A percentile compares a stretch with the other conserved stretches of the same genome.
Conservation (phyloP, 2,888 invertebrate species). For the Phymatocera aterrima region DNA sequence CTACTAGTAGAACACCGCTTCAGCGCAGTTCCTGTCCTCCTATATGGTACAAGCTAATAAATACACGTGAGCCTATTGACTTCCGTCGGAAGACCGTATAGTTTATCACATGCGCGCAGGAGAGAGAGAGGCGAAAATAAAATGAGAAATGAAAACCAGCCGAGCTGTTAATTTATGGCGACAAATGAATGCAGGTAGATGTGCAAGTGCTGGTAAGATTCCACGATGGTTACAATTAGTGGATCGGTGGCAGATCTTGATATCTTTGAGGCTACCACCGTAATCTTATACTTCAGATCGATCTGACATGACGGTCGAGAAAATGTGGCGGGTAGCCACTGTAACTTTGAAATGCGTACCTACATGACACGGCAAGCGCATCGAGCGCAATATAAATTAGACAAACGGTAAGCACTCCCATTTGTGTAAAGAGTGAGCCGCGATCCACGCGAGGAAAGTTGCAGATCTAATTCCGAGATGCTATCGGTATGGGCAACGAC, state of each 20-base stretch:
- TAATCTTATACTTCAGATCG: constrained; percentile 22
- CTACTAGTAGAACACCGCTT: background rate
- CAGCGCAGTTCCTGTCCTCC: background rate
- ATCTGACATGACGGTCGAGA: background rate
- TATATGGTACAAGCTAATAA: too few species aligned
- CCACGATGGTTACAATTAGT: constrained; percentile 22
- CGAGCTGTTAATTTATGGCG: background rate
- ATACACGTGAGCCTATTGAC: background rate
- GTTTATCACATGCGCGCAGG: background rate
- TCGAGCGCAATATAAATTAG: constrained; percentile 31
- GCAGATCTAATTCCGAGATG: constrained; percentile 13
- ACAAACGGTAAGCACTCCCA: background rate
- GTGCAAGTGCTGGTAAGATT: background rate
- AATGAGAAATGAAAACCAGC: background rate
- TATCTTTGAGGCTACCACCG: constrained; percentile 22
- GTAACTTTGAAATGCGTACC: background rate
- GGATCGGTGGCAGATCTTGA: constrained; percentile 31
- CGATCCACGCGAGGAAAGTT: constrained; percentile 10
- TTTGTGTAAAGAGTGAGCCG: background rate
- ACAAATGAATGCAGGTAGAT: background rate
- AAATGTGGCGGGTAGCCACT: background rate
- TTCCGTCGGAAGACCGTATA: background rate
- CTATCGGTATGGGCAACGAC: background rate
- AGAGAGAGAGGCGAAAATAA: background rate
- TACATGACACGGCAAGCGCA: constrained; percentile 7